Base-by-base conservation (phyloP, 2,888 invertebrate species). In the Rhagophthalmus giganteus region DNA sequence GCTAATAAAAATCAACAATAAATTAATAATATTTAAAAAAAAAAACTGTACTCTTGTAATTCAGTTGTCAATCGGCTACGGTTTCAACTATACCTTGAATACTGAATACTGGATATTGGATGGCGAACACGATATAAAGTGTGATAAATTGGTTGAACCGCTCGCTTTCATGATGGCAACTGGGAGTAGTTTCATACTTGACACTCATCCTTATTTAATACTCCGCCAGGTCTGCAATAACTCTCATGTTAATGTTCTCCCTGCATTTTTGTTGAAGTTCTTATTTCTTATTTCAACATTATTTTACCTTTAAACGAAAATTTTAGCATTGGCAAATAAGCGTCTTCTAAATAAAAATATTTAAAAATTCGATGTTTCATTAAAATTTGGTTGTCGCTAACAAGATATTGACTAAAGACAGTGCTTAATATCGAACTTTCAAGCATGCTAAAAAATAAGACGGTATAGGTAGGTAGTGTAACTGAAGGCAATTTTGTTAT, bases 371-470 rank as follows among this genome's bases (percentile, higher is more conserved):
- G 13, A 30, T 30, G 30, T 30, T 30, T 30, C 6, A 15, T 15
- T 20, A 16, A 20, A 32, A 27, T 10, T 34, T 28, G 16, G 44
- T 11, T 27, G 16, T 13, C n/a, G n/a, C n/a, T n/a, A n/a, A n/a
- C n/a, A n/a, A n/a, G n/a, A n/a, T n/a, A n/a, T n/a, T n/a, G n/a
- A n/a, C n/a, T n/a, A n/a, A n/a, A n/a, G n/a, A n/a, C n/a, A n/a
- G n/a, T n/a, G n/a, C n/a, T n/a, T n/a, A 33, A 34, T 26, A 26
- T 44, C 34, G 9, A 30, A 31, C 38, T 57, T 54, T 58, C 34
- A 52, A 30, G 60, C 63, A 62, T 61, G 61, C 60, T 59, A 55
- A 56, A 61, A 59, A 63, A 64, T 61, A 63, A 63, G 62, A 59
- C 63, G 59, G 61, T 62, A 61, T 54, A n/a, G n/a, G n/a, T n/a